A percentile compares a stretch with the other conserved stretches of the same genome.
These are phyloP conservation scores for Siderastrea radians DNA, from an alignment of 92 coral and sea anemone species.

Conservation along the genomic window DNA sequence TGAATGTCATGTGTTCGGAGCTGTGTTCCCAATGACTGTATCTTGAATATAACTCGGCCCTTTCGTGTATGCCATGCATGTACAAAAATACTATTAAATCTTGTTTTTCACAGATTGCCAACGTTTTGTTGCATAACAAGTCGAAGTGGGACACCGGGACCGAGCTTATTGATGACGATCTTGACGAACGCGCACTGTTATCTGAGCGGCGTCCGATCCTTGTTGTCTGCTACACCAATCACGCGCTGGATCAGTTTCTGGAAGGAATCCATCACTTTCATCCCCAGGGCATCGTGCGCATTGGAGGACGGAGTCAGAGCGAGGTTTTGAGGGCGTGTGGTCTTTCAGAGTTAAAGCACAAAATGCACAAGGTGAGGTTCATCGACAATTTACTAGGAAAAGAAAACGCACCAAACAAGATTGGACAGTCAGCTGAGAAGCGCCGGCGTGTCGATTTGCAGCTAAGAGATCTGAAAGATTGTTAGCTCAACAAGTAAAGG, in stretches of 20 bases:
- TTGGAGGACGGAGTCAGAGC: slow-evolving; percentile 96
- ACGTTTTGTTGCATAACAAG: slow-evolving; percentile 91
- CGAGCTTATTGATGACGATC: slow-evolving; percentile 37
- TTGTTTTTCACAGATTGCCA: slow-evolving; percentile 78
- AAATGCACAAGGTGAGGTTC: slow-evolving; percentile 62
- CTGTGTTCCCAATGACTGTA: too few relatives aligned
- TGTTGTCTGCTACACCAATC: slow-evolving; percentile 96
- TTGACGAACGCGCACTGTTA: background rate
- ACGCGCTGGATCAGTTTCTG: slow-evolving; percentile 96
- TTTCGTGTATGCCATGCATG: too few relatives aligned
- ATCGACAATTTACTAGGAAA: too few relatives aligned
- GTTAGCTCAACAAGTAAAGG: too few relatives aligned
- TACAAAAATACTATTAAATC: too few relatives aligned
- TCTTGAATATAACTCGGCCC: too few relatives aligned
- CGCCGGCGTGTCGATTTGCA: too few relatives aligned
- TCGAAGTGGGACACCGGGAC: slow-evolving; percentile 85
- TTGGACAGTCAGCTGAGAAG: too few relatives aligned
- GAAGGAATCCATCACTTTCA: slow-evolving; percentile 93
- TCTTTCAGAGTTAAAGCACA: slow-evolving; percentile 73
- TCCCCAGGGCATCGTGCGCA: slow-evolving; percentile 85
- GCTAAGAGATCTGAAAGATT: too few relatives aligned
- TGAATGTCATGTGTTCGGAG: too few relatives aligned
- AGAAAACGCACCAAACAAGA: too few relatives aligned
- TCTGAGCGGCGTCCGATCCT: slow-evolving; percentile 79
- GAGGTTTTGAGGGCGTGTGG: slow-evolving; percentile 76